These are phyloP conservation scores for Synodontis membranacea DNA, from an alignment of 2,113 vertebrate species.

Conservation along the genomic window DNA sequence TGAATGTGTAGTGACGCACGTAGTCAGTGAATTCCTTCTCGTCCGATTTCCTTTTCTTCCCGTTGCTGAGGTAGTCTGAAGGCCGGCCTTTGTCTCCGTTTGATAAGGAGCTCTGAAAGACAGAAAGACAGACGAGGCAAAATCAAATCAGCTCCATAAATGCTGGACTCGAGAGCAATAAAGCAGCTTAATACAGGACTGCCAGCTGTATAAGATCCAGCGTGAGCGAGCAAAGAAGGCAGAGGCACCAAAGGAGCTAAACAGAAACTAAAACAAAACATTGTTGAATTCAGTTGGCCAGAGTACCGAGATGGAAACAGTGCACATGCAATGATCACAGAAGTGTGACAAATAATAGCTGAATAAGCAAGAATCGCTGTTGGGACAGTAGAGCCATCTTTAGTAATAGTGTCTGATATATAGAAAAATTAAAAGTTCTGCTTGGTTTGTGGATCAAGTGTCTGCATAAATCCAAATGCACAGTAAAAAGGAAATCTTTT, in stretches of 20 bases:
- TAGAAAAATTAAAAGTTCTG: not conserved
- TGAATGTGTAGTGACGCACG: slow-evolving; percentile 61
- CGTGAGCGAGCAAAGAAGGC: not conserved
- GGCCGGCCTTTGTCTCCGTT: slow-evolving; percentile 83
- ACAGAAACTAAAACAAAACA: no score
- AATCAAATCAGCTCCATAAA: slow-evolving; percentile 49
- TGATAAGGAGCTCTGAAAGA: slow-evolving; percentile 76
- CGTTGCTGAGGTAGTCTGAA: slow-evolving; percentile 86
- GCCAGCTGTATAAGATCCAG: slow-evolving; percentile 28
- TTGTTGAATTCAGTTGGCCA: not conserved
- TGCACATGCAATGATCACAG: not conserved
- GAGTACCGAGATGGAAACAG: not conserved
- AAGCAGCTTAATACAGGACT: slow-evolving; percentile 47
- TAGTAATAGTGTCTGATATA: not conserved
- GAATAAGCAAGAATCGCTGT: not conserved
- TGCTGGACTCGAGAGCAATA: slow-evolving; percentile 41
- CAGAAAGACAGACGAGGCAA: not conserved
- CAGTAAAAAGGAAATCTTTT: not conserved
- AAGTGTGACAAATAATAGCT: not conserved
- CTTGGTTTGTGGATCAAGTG: not conserved
- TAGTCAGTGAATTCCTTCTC: slow-evolving; percentile 91
- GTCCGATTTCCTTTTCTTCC: slow-evolving; percentile 90
- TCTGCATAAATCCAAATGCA: not conserved
- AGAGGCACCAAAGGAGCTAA: not conserved
- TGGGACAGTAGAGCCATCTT: not conserved